Evolutionary conservation across 2,888 invertebrate genomes (phyloP).

Genomic region (Plebejus melissa): DNA sequence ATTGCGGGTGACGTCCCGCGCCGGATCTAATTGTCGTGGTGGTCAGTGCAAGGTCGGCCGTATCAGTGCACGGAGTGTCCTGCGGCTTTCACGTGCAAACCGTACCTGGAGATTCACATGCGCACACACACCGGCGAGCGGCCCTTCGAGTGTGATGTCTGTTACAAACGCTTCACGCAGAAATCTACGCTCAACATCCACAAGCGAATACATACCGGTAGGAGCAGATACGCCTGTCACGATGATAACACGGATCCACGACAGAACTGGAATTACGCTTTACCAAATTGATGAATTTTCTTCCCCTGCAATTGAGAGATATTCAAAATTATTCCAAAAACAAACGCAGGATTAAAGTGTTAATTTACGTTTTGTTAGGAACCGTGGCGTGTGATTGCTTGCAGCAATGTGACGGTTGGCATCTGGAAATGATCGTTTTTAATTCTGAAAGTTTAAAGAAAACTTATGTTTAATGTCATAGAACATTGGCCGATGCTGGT

Average conservation of each 20-base stretch:
- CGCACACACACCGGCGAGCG: slow-evolving; percentile 79
- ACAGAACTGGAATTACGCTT: slow-evolving; percentile 29
- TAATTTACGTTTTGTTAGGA: slow-evolving; percentile 31
- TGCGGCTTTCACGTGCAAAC: slow-evolving; percentile 80
- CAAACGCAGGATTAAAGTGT: slow-evolving; percentile 19
- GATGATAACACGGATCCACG: background rate
- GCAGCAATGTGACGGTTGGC: slow-evolving; percentile 33
- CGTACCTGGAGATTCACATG: slow-evolving; percentile 82
- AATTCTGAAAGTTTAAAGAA: background rate
- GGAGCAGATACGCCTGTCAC: slow-evolving; percentile 39
- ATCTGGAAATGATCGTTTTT: slow-evolving; percentile 17
- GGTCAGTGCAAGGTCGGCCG: slow-evolving; percentile 76
- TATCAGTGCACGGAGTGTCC: slow-evolving; percentile 79
- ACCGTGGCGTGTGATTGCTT: slow-evolving; percentile 32
- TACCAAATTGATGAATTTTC: background rate
- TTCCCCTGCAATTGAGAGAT: background rate
- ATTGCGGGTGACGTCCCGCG: slow-evolving; percentile 38
- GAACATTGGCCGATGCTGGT: slow-evolving; percentile 4
- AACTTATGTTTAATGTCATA: background rate
- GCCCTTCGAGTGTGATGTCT: slow-evolving; percentile 78
- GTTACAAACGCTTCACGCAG: slow-evolving; percentile 80
- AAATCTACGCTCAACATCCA: slow-evolving; percentile 80
- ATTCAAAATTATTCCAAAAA: background rate
- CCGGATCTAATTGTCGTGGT: slow-evolving; percentile 40
- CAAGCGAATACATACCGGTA: slow-evolving; percentile 80